A percentile compares a stretch with the other conserved stretches of the same genome.
Conservation (phyloP, 2,888 invertebrate genomes). For the Drosophila birchii region DNA sequence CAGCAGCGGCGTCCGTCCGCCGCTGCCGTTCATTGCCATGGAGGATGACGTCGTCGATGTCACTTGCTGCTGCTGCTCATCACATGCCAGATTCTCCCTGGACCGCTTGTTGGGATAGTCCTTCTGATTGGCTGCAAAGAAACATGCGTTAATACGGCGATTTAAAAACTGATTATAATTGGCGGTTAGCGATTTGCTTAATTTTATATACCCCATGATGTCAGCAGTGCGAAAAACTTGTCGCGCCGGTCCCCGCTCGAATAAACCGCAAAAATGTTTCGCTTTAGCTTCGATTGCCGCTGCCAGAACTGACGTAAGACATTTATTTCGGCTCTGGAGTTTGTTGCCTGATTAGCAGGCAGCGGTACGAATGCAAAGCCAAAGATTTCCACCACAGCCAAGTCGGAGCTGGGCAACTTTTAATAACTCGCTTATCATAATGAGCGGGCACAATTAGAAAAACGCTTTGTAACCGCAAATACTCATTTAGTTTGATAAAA, state of each 20-base stretch:
- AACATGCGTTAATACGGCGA: conserved; percentile 15
- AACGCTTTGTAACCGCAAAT: conserved; percentile 23
- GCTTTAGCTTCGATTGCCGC: conserved; percentile 53
- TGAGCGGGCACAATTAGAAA: conserved; percentile 35
- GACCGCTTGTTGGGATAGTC: conserved; percentile 89
- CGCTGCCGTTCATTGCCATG: conserved; percentile 69
- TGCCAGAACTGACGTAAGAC: conserved; percentile 78
- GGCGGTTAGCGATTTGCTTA: conserved; percentile 32
- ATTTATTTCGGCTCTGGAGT: conserved; percentile 68
- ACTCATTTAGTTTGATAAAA: conserved; percentile 15
- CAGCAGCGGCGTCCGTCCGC: conserved; percentile 85
- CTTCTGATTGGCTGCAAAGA: conserved; percentile 88
- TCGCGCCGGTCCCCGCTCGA: conserved; percentile 67
- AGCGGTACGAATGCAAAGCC: conserved; percentile 34
- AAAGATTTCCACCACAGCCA: conserved; percentile 28
- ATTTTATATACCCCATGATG: conserved; percentile 63
- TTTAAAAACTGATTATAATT: conserved; percentile 38
- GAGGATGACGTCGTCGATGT: conserved; percentile 85
- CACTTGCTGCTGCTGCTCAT: conserved; percentile 86
- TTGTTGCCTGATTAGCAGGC: conserved; percentile 65
- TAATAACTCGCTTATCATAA: conserved; percentile 34
- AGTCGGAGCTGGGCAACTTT: conserved; percentile 6
- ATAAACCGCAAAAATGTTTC: conserved; percentile 64
- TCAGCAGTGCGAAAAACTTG: conserved; percentile 70
- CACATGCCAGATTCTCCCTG: conserved; percentile 88